phyloP scores from a whole-genome alignment of 2,113 vertebrate species.

The Vicugna pacos region DNA sequence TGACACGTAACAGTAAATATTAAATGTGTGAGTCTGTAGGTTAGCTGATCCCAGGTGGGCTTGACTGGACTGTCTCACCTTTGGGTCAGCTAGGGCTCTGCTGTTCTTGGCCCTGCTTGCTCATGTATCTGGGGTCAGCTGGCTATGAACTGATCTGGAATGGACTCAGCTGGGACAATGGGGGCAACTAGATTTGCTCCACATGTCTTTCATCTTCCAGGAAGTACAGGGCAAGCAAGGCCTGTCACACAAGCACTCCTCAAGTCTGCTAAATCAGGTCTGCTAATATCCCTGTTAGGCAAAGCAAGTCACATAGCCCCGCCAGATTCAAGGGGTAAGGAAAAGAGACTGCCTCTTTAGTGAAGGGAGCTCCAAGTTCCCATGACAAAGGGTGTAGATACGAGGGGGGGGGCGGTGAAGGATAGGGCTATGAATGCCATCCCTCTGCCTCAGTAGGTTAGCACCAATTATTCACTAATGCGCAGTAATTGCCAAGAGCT shows the following conservation, averaged over 20 bases:
- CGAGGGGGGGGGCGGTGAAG: not conserved
- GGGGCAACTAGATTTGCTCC: not conserved
- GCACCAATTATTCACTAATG: too few species aligned
- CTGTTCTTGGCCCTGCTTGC: not conserved
- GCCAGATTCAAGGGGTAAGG: not conserved
- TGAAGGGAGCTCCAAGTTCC: not conserved
- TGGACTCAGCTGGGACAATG: not conserved
- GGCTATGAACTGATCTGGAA: not conserved
- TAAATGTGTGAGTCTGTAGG: not conserved
- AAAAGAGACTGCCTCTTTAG: not conserved
- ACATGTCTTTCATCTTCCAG: not conserved
- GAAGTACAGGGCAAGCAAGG: not conserved
- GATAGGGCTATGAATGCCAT: not conserved
- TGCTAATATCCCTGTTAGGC: not conserved
- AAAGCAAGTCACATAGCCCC: not conserved
- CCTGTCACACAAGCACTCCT: not conserved
- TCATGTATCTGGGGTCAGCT: not conserved
- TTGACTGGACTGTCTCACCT: not conserved
- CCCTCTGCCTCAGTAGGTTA: not conserved
- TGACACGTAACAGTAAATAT: not conserved
- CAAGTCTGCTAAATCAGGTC: not conserved
- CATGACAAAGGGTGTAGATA: not conserved
- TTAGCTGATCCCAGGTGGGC: not conserved
- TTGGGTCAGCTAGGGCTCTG: not conserved
- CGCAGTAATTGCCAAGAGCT: not conserved